Evolutionary conservation across 2,888 invertebrate genomes (phyloP), one percentile per base, ranked within the genome.

Genomic region (Cheilosia pagana): DNA sequence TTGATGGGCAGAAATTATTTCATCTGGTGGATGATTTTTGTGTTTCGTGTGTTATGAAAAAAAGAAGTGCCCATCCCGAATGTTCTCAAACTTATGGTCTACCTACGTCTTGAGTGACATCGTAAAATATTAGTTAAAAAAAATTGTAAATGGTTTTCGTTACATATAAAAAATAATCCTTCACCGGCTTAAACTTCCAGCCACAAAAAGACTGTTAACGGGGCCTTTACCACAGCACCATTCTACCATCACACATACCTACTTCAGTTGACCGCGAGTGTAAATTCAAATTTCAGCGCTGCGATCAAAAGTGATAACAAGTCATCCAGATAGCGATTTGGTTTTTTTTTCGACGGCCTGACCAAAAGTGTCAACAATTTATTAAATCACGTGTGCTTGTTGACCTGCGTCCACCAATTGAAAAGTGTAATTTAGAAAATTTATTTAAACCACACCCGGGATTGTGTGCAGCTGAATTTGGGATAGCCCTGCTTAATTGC

Each of bases 331-430:
- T 28, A 23, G 16, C 57, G 35, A 31, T 76, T 25, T 10, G 35
- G 19, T 43, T 39, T 68, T 60, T 41, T 52, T 43, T 45, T 60
- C 63, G 23, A 25, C 67, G 52, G 43, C 55, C 53, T 68, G 60
- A 82, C 72, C 72, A 68, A 78, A 72, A 62, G 59, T 78, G 82
- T 82, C 78, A 82, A 67, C 72, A 72, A 78, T 72, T 78, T 35
- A 62, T 78, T 68, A 52, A 48, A 68, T 16, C 41, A 43, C 45
- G 25, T 35, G 25, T 16, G 67, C 50, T 50, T 41, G 35, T 31
- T 45, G 62, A 76, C 76, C 59, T 50, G 35, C 43, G 31, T 39
- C 10, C 12, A 19, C 16, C 53, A 28, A 45, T 70, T 43, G 60
- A 31, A 41, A 62, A 53, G 53, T 45, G 82, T 78, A 82, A 78